These are phyloP conservation scores for Zaprionus kolodkinae DNA, from an alignment of 1,140 invertebrate species.

Conservation along the genomic window DNA sequence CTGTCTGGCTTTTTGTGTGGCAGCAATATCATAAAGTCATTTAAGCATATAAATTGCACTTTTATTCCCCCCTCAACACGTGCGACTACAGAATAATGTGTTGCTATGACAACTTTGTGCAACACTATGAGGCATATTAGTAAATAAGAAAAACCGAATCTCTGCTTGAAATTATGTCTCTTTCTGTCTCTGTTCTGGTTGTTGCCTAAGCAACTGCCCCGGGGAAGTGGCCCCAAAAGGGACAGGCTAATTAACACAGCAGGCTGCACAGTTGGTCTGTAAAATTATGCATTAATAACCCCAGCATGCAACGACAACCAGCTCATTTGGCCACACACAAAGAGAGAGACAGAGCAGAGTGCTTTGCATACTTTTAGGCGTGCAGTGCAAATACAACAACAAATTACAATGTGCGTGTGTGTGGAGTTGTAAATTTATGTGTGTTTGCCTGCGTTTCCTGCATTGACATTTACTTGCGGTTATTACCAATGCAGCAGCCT, in stretches of 20 bases:
- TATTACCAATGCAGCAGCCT: slow-evolving; percentile 57
- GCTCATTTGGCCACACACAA: slow-evolving; percentile 53
- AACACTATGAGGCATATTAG: not conserved
- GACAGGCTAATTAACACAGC: slow-evolving; percentile 67
- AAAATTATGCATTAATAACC: slow-evolving; percentile 78
- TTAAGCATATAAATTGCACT: slow-evolving; percentile 82
- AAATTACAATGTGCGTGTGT: slow-evolving; percentile 63
- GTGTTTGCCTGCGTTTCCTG: slow-evolving; percentile 64
- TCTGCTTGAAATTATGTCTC: not conserved
- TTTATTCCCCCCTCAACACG: slow-evolving; percentile 65
- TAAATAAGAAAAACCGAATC: not conserved
- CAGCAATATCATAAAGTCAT: slow-evolving; percentile 75
- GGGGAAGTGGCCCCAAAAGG: slow-evolving; percentile 49
- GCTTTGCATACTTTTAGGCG: slow-evolving; percentile 53
- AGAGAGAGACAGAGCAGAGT: slow-evolving; percentile 10
- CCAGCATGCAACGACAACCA: slow-evolving; percentile 50
- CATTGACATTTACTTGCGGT: slow-evolving; percentile 79
- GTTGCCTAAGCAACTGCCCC: not conserved
- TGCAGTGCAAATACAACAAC: slow-evolving; percentile 48
- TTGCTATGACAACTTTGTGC: not conserved
- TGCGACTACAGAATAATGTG: slow-evolving; percentile 12
- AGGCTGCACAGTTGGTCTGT: slow-evolving; percentile 12
- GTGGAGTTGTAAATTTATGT: slow-evolving; percentile 63
- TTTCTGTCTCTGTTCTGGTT: not conserved
- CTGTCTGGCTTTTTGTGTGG: slow-evolving; percentile 28